Base-by-base conservation (phyloP, 1,140 invertebrate species). In the Drosophila pseudoobscura region DNA sequence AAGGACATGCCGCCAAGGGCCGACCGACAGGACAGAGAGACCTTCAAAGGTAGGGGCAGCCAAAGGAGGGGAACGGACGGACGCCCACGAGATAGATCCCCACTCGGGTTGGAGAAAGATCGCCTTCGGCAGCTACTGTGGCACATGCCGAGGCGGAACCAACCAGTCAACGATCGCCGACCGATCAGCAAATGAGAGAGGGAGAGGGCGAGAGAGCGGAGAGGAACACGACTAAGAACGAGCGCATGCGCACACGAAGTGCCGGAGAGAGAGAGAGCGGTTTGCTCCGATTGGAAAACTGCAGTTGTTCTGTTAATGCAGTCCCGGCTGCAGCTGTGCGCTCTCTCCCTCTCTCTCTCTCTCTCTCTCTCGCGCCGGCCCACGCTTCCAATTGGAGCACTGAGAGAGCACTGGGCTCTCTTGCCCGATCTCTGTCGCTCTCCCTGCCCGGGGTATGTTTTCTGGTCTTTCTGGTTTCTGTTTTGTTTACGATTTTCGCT, bases 201-300 rank as follows among this genome's bases (percentile, higher is more conserved):
- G 35, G 55, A 69, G 6, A 49, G 35, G 52, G 31, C 13, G 26
- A 49, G 45, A 53, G 44, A 31, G 8, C 3, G 45, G 46, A n/a
- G 17, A 17, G 24, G 20, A 17, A 20, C 22, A 15, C 50, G 39
- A 45, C 45, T 35, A 17, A 3, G 22, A 9, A 7, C n/a, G 22
- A 65, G 61, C 35, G 29, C 6, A 39, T 46, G 49, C n/a, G 4
- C 26, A 54, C 20, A 8, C 31, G 29, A 45, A 43, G 15, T 47
- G 5, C 4, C 31, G 52, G 1, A 39, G 13, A 52, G 17, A 41
- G 47, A 47, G 45, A 26, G 26, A 41, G 41, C 43, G 39, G 56
- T 39, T 39, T 75, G 83, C 89, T 85, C 88, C 68, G 55, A 85
- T 90, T 90, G 89, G 89, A 90, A 90, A 74, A 85, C 57, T 75